Base-by-base conservation (phyloP, 2,113 vertebrate genomes). In the Hepsetus odoe region DNA sequence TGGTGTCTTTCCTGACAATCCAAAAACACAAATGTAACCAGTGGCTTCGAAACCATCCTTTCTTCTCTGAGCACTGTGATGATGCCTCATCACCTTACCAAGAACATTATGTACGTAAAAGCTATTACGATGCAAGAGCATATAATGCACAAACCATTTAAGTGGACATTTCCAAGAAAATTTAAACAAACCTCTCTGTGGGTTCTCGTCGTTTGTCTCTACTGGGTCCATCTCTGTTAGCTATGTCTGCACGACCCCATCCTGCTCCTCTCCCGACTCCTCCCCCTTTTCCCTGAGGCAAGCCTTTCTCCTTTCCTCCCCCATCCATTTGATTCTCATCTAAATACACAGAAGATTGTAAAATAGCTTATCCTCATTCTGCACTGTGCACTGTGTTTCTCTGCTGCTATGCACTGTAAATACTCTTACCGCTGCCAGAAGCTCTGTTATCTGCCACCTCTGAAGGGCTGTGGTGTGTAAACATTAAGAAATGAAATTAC, bases 291-390 rank as follows among this genome's bases (percentile, higher is more conserved):
- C 89, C 91, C 83, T 87, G 90, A 85, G 84, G 89, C 88, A 88
- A 78, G 28, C 82, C 89, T 78, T 87, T 88, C 80, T 91, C 91
- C 81, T 90, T 90, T 70, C 85, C 90, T 67, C 87, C 83, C 64
- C 90, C 92, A 46, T 94, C 94, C 14, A 92, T 88, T 87, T 89
- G 93, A 87, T 95, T 94, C 91, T 95, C 95, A 83, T 95, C 94
- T 93, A 65, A 55, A 65, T 20, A 77, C 58, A 83, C 2, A 75
- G 20, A 30, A 49, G 0, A 40, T 28, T 7, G 24, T 55, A 46
- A 51, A 28, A 22, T 64, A 14, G 35, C 13, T 46, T 22, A 20
- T 32, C 2, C 18, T 24, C 16, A 62, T 12, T 40, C n/a, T 18
- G 0, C 59, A 5, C 56, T 74, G 33, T 46, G 51, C 24, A 14